These are phyloP conservation scores for Gambusia yucatana DNA, from an alignment of 2,797 vertebrate species.

Conservation along the genomic window DNA sequence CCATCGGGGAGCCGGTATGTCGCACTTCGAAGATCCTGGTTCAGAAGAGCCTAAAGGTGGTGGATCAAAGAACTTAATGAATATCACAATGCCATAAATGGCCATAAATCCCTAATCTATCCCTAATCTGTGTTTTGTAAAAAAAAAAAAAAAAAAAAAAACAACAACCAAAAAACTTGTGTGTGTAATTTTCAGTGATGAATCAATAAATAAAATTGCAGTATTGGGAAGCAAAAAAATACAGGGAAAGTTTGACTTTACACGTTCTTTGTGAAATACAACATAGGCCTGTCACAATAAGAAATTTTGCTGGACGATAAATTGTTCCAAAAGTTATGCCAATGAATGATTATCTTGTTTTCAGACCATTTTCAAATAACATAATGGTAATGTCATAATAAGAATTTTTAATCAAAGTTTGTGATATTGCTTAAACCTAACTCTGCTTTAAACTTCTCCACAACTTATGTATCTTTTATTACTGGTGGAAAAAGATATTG, in stretches of 20 bases:
- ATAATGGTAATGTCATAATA: too few relatives aligned
- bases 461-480: background rate
- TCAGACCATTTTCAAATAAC: too few relatives aligned
- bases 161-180: too few relatives aligned
- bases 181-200: background rate
- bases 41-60: slow-evolving; percentile 67
- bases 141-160: too few relatives aligned
- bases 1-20: slow-evolving; percentile 79
- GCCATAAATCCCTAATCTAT: background rate
- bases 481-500: background rate
- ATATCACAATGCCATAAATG: background rate
- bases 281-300: too few relatives aligned
- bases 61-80: slow-evolving; percentile 12
- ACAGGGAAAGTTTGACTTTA: background rate
- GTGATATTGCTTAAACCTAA: background rate
- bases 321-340: too few relatives aligned
- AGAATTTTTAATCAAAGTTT: background rate
- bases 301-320: too few relatives aligned
- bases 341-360: too few relatives aligned
- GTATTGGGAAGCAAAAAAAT: background rate
- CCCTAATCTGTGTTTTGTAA: too few relatives aligned
- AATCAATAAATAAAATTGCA: background rate
- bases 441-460: background rate
- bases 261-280: background rate
- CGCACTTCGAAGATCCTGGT: slow-evolving; percentile 68